Evolutionary conservation across 2,113 vertebrate species (phyloP).

Genomic region (Cephalopholis sonnerati): DNA sequence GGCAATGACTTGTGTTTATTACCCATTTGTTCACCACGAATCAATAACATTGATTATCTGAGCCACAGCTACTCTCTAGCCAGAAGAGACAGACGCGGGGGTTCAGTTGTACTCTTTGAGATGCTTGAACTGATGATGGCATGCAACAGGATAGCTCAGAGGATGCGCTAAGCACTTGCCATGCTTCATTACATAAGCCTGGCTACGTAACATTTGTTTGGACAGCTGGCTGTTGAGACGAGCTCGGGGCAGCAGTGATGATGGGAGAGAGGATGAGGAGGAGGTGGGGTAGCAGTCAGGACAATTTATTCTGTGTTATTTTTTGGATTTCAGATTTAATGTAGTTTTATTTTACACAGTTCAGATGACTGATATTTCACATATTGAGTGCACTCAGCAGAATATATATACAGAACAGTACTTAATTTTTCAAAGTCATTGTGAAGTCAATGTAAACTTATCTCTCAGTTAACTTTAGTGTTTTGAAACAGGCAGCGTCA

Average conservation of each 20-base stretch:
- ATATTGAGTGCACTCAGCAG: not conserved
- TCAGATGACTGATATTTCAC: not conserved
- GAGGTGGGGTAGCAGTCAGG: not conserved
- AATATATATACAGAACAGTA: not conserved
- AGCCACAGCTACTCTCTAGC: not conserved
- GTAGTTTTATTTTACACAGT: not conserved
- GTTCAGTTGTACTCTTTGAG: not conserved
- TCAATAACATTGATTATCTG: constrained; percentile 37
- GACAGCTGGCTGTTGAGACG: constrained; percentile 77
- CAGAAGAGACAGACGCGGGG: not conserved
- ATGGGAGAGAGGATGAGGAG: constrained; percentile 24
- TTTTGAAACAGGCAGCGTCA: not conserved
- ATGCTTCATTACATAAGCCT: constrained; percentile 74
- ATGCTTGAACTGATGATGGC: constrained; percentile 34
- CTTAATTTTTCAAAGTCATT: not conserved
- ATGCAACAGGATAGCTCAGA: constrained; percentile 51
- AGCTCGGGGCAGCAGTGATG: constrained; percentile 46
- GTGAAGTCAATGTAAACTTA: not conserved
- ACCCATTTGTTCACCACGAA: constrained; percentile 24
- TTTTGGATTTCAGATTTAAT: constrained; percentile 9
- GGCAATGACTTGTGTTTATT: constrained; percentile 28
- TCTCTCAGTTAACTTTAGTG: not conserved
- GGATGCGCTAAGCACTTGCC: constrained; percentile 61
- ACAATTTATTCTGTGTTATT: constrained; percentile 18
- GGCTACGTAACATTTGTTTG: constrained; percentile 76